Evolutionary conservation across 1,140 invertebrate species (phyloP), one percentile per base, ranked within the genome.

Genomic region (Papilio xuthus): DNA sequence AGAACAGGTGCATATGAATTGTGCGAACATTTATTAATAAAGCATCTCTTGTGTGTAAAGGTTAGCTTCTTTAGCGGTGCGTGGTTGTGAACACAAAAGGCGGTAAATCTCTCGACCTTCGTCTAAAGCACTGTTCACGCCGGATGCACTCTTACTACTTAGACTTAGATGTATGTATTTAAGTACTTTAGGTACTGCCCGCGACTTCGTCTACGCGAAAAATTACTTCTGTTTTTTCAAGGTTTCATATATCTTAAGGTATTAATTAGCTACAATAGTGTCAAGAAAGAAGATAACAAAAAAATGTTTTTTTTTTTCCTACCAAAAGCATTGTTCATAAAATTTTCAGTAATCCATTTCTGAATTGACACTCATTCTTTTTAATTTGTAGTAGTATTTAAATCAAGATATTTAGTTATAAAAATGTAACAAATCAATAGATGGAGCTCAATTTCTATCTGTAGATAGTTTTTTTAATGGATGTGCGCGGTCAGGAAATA

Each of bases 31-130:
- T 60, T 56, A 76, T 76, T 76, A 76, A 75, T 76, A 76, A 63
- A 41, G 53, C 74, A 76, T 76, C 74, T 75, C 72, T 76, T 76
- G 74, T 76, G 63, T 50, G 32, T 28, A 79, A 80, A 84, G 83
- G 82, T 81, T 83, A 71, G 78, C 32, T 80, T 82, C 79, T 82
- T 84, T 82, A 84, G 83, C 73, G 78, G 56, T 75, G 77, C 37
- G 47, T 81, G 60, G 63, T 79, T 79, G 80, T 44, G 74, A 83
- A 86, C 81, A 87, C 87, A 92, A 90, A 90, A 88, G 88, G 86
- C 77, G 83, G 86, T 89, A 90, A 90, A 90, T 91, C 84, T 85
- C 23, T 60, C 80, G 89, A 86, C 88, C 88, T 90, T 89, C 88
- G 83, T 85, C 85, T 83, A 80, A 78, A 80, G 77, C 81, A 72